Conservation (phyloP, 2,888 invertebrate genomes). For the Cerastis leucographa region DNA sequence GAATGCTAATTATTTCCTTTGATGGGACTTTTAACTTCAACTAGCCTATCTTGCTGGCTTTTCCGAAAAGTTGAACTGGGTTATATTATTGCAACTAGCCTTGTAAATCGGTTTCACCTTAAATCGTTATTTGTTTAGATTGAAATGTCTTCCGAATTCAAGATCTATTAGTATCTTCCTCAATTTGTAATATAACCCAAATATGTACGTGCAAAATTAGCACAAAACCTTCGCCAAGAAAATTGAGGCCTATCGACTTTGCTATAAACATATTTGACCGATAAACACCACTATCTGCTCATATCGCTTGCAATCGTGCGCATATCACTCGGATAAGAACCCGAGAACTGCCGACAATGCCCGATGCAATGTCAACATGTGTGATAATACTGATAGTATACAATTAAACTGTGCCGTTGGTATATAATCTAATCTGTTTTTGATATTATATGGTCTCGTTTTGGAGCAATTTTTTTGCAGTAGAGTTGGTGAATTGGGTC, state of each 20-base stretch:
- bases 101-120: background rate
- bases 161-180: background rate
- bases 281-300: constrained; percentile 60
- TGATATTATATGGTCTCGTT: constrained; percentile 45
- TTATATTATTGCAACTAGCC: background rate
- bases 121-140: background rate
- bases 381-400: constrained; percentile 40
- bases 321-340: constrained; percentile 51
- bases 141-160: background rate
- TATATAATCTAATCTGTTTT: constrained; percentile 60
- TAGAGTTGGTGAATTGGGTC: constrained; percentile 31
- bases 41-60: background rate
- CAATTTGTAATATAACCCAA: background rate
- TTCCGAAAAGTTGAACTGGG: background rate
- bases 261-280: constrained; percentile 62
- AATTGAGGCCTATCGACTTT: constrained; percentile 41
- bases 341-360: constrained; percentile 57
- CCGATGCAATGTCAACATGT: constrained; percentile 66
- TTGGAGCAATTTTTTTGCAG: constrained; percentile 33
- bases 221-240: constrained; percentile 52
- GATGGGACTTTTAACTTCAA: background rate
- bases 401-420: constrained; percentile 54
- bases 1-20: background rate
- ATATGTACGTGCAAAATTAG: constrained; percentile 1
- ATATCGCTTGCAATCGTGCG: constrained; percentile 63